Percentiles rank a stretch among this genome's conserved stretches.
These are phyloP conservation scores for Parnassius smintheus DNA, from an alignment of 2,888 invertebrate species.

Conservation along the genomic window DNA sequence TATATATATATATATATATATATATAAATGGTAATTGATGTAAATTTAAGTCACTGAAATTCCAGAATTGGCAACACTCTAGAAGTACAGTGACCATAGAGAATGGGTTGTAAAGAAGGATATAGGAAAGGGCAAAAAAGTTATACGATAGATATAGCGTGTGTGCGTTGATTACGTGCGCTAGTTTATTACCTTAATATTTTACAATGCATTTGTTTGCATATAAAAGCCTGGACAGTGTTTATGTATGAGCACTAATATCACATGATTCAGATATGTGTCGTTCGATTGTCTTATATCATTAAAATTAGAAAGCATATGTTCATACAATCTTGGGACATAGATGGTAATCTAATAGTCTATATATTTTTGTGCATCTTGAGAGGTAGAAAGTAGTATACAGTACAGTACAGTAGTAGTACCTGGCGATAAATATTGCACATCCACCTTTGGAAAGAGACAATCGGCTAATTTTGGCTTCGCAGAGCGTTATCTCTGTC, in stretches of 20 bases:
- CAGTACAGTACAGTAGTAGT: too few species aligned
- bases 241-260: background rate
- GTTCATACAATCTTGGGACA: background rate
- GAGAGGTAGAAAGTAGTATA: too few species aligned
- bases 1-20: background rate
- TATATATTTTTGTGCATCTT: background rate
- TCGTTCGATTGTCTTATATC: background rate
- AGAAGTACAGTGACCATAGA: slow-evolving; percentile 3
- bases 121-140: background rate
- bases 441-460: too few species aligned
- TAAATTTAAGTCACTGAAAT: background rate
- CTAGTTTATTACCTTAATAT: background rate
- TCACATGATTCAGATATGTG: slow-evolving; percentile 6
- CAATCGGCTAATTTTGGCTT: too few species aligned
- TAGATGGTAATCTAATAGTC: background rate
- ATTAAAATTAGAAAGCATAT: too few species aligned
- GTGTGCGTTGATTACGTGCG: background rate
- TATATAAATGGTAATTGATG: background rate
- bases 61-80: background rate
- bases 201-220: background rate
- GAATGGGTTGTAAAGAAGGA: background rate
- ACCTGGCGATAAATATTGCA: too few species aligned
- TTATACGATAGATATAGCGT: background rate
- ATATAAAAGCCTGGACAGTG: background rate
- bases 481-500: too few species aligned